phyloP scores from a whole-genome alignment of 2,888 invertebrate genomes.

The Cristatella mucedo region DNA sequence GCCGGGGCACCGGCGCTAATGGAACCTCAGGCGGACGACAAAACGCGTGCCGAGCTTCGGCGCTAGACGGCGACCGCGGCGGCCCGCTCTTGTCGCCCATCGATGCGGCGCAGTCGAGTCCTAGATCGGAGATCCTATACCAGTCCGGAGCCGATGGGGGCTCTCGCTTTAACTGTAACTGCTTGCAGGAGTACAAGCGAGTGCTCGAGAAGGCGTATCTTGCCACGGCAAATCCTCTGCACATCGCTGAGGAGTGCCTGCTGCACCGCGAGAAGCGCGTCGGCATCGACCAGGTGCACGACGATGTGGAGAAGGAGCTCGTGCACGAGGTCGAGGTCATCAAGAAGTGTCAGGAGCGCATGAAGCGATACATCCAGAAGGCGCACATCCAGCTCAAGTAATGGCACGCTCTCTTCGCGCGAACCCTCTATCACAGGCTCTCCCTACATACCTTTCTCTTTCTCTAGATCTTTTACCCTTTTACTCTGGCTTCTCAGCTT shows the following conservation, averaged over 20 bases:
- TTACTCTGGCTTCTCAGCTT: too few relatives aligned
- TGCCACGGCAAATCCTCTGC: slow-evolving; percentile 70
- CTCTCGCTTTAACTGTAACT: too few relatives aligned
- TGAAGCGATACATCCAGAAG: slow-evolving; percentile 55
- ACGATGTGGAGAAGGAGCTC: slow-evolving; percentile 67
- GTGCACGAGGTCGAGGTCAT: slow-evolving; percentile 64
- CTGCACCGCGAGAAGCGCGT: slow-evolving; percentile 75
- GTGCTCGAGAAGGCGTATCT: slow-evolving; percentile 51
- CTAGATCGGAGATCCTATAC: too few relatives aligned
- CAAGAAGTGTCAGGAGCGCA: slow-evolving; percentile 58
- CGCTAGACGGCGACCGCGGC: too few relatives aligned
- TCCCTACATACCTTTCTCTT: too few relatives aligned
- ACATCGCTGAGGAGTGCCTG: slow-evolving; percentile 80
- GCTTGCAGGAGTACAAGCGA: slow-evolving; percentile 42
- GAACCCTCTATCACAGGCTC: neutral
- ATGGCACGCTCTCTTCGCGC: slow-evolving; percentile 13
- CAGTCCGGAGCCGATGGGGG: too few relatives aligned
- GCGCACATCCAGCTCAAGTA: slow-evolving; percentile 41
- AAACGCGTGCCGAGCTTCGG: too few relatives aligned
- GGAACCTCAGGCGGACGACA: too few relatives aligned
- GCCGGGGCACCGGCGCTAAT: too few relatives aligned
- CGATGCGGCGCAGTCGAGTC: too few relatives aligned
- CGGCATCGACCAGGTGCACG: slow-evolving; percentile 76
- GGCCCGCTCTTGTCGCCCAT: too few relatives aligned
- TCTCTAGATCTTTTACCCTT: too few relatives aligned